Evolutionary conservation across 1,140 invertebrate genomes (phyloP).

Genomic region (Maconellicoccus hirsutus): DNA sequence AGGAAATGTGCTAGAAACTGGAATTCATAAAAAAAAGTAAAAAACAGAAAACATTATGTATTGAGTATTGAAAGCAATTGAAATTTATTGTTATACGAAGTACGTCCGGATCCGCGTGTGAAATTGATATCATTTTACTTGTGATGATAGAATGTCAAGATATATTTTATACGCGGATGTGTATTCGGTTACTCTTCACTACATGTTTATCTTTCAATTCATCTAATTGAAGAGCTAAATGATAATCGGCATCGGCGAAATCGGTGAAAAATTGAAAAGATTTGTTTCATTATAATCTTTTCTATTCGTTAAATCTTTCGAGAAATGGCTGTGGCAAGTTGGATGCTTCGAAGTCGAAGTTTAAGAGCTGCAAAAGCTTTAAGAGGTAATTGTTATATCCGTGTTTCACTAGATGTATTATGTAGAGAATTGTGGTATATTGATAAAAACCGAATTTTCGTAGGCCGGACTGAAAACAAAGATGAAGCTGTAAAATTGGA

Average conservation of each 20-base stretch:
- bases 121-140: too few relatives aligned
- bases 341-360: background rate
- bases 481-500: constrained; percentile 25
- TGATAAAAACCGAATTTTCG: background rate
- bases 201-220: background rate
- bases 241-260: background rate
- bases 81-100: too few relatives aligned
- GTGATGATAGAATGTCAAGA: background rate
- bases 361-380: constrained; percentile 7
- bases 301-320: background rate
- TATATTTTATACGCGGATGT: background rate
- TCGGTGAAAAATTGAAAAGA: background rate
- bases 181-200: background rate
- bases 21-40: too few relatives aligned
- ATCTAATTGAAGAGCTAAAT: background rate
- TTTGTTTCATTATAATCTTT: background rate
- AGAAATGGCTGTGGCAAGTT: constrained; percentile 12
- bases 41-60: too few relatives aligned
- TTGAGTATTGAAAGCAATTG: too few relatives aligned
- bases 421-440: background rate
- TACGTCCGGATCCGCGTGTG: too few relatives aligned
- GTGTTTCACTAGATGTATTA: too few relatives aligned
- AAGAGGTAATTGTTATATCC: background rate
- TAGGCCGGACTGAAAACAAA: constrained; percentile 24
- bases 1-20: too few relatives aligned